Conservation (phyloP, 2,113 vertebrate genomes). For the Onychostruthus taczanowskii region DNA sequence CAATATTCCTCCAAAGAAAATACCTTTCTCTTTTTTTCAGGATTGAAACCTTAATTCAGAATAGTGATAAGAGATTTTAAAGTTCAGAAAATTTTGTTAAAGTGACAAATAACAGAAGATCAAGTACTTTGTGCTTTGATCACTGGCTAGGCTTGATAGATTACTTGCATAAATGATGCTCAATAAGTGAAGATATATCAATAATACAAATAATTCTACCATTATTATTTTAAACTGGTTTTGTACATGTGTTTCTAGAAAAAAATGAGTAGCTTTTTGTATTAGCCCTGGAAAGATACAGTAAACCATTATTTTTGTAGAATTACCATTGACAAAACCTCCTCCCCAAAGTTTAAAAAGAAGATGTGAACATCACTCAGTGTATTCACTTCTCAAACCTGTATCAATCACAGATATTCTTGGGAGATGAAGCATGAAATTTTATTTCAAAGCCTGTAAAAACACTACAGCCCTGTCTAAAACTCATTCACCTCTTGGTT, state of each 20-base stretch:
- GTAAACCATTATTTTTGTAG: background rate
- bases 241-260: background rate
- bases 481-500: background rate
- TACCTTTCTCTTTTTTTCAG: background rate
- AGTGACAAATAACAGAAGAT: background rate
- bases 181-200: background rate
- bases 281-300: background rate
- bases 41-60: background rate
- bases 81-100: background rate
- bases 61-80: background rate
- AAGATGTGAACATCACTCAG: background rate
- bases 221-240: background rate
- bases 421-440: background rate
- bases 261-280: background rate
- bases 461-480: background rate
- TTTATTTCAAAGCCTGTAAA: background rate
- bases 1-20: background rate
- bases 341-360: background rate
- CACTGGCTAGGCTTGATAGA: background rate
- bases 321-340: background rate
- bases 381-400: background rate
- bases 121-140: background rate
- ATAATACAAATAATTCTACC: background rate
- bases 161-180: background rate
- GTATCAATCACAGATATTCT: background rate